Evolutionary conservation across 1,140 invertebrate genomes (phyloP).

Genomic region (Laupala kohalensis): DNA sequence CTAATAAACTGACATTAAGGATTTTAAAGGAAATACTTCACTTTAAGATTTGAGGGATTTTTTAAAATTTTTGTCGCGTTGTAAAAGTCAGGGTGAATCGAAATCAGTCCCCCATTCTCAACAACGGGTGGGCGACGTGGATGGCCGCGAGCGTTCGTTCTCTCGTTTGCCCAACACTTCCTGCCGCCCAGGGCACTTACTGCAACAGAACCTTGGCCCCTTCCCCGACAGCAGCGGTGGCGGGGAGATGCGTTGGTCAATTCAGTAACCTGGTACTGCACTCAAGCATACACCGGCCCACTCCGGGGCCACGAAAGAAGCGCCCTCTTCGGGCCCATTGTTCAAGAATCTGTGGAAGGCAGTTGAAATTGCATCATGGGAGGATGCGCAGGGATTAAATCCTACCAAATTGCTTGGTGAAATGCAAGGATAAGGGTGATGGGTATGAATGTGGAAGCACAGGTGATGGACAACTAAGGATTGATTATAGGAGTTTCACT

Average conservation of each 20-base stretch:
- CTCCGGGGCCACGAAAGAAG: too few species aligned
- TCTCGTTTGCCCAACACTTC: not conserved
- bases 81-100: too few species aligned
- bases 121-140: too few species aligned
- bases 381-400: not conserved
- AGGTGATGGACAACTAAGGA: too few species aligned
- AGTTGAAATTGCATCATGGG: not conserved
- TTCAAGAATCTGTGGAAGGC: not conserved
- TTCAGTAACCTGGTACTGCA: not conserved
- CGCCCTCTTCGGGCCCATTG: not conserved
- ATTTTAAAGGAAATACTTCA: too few species aligned
- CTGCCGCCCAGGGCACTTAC: not conserved
- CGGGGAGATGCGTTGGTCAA: not conserved
- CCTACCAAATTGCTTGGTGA: not conserved
- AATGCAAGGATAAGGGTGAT: not conserved
- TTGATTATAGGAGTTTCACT: too few species aligned
- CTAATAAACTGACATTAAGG: too few species aligned
- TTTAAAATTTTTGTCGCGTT: too few species aligned
- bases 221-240: not conserved
- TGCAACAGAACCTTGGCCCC: not conserved
- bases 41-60: too few species aligned
- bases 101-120: too few species aligned
- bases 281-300: not conserved
- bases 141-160: too few species aligned
- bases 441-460: not conserved